Percentiles rank a stretch among this genome's conserved stretches.
Conservation (phyloP, 2,113 vertebrate genomes). For the Sitta europaea region DNA sequence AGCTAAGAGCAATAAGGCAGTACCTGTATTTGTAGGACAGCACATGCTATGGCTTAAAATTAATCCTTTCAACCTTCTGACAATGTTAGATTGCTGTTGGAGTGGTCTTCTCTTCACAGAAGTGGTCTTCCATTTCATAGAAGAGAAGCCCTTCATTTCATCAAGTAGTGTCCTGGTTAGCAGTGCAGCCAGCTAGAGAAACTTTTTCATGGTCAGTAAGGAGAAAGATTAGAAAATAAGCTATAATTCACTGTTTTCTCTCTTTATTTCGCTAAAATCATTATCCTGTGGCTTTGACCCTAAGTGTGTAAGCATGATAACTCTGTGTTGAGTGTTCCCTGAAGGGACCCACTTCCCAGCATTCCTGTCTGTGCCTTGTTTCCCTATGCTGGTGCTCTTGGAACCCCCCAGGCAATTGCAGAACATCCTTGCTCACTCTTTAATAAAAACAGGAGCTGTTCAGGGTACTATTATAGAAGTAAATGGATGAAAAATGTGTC, state of each 20-base stretch:
- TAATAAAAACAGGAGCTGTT: neutral
- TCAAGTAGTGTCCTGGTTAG: neutral
- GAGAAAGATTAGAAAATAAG: neutral
- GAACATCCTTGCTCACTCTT: neutral
- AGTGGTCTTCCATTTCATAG: neutral
- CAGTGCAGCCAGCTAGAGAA: neutral
- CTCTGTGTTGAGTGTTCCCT: neutral
- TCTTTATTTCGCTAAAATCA: neutral
- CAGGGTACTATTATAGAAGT: neutral
- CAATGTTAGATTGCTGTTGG: neutral
- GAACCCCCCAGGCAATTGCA: neutral
- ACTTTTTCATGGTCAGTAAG: neutral
- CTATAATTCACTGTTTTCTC: neutral
- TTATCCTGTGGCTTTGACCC: neutral
- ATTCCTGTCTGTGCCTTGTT: neutral
- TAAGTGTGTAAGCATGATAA: neutral
- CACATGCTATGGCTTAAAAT: neutral
- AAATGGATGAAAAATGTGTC: neutral
- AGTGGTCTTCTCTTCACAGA: neutral
- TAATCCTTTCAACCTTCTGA: neutral
- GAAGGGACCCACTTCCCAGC: neutral
- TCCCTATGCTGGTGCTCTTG: fast-evolving
- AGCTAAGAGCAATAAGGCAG: neutral
- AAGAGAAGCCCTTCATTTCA: neutral
- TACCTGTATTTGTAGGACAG: neutral